phyloP scores from a whole-genome alignment of 2,888 invertebrate species.

The Matsumyia berberina region DNA sequence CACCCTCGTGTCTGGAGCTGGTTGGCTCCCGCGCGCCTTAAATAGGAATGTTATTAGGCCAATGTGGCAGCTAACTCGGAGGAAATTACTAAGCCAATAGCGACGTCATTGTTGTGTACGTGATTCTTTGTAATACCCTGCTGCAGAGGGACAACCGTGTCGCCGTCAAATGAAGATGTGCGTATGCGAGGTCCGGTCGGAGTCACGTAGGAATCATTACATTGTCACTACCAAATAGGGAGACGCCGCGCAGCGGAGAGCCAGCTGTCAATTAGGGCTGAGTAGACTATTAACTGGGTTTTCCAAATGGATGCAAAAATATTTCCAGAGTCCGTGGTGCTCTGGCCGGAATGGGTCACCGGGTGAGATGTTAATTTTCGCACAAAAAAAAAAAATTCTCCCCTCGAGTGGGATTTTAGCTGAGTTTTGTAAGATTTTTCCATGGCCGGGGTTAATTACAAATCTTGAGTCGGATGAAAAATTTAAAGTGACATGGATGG shows the following conservation, averaged over 20 bases:
- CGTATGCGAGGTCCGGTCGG: constrained; percentile 29
- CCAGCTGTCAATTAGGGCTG: constrained; percentile 62
- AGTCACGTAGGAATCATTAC: constrained; percentile 70
- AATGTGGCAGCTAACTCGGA: constrained; percentile 40
- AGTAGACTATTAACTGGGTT: constrained; percentile 59
- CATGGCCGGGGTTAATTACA: not conserved
- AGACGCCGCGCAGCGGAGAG: not conserved
- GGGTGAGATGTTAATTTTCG: constrained; percentile 14
- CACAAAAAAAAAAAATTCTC: not conserved
- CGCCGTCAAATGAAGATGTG: constrained; percentile 34
- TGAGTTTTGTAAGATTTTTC: not conserved
- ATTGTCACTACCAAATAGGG: constrained; percentile 25
- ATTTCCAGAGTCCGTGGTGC: constrained; percentile 3
- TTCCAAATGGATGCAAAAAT: constrained; percentile 41
- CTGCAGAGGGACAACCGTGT: not conserved
- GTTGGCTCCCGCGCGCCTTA: not conserved
- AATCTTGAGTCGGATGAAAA: not conserved
- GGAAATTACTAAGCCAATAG: constrained; percentile 50
- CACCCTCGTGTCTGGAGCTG: not conserved
- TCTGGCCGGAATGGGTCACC: not conserved
- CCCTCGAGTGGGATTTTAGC: not conserved
- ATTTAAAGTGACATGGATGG: not conserved
- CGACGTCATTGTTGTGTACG: constrained; percentile 52
- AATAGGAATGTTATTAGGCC: constrained; percentile 33
- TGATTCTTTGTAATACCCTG: constrained; percentile 12